phyloP scores from a whole-genome alignment of 2,113 vertebrate species.

The Saimiri boliviensis region DNA sequence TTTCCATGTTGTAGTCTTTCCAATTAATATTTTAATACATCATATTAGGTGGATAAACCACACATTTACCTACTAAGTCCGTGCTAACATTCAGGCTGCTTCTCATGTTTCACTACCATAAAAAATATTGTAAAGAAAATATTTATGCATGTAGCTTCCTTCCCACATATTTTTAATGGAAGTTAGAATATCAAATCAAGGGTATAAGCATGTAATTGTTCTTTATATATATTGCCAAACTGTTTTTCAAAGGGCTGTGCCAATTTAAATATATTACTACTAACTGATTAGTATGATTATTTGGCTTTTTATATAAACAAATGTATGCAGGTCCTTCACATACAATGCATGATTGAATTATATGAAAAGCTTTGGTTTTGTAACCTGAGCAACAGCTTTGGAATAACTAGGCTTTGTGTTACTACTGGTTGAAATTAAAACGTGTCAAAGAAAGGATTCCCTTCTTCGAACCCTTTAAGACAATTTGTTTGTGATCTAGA shows the following conservation, averaged over 20 bases:
- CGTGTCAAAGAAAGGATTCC: not conserved
- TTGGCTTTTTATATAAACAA: not conserved
- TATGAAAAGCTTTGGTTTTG: not conserved
- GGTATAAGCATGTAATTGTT: not conserved
- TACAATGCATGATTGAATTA: not conserved
- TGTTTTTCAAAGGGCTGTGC: not conserved
- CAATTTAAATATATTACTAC: not conserved
- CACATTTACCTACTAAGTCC: not conserved
- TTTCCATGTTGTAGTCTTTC: not conserved
- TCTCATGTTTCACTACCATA: slow-evolving; percentile 23
- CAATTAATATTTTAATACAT: slow-evolving; percentile 31
- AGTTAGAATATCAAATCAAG: not conserved
- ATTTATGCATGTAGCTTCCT: not conserved
- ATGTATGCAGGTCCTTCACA: slow-evolving; percentile 10
- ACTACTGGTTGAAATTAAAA: not conserved
- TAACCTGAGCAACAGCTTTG: slow-evolving; percentile 17
- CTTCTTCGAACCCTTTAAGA: not conserved
- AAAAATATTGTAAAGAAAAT: slow-evolving; percentile 42
- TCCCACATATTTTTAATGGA: not conserved
- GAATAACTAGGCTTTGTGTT: slow-evolving; percentile 20
- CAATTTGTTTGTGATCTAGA: not conserved
- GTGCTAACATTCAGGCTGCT: not conserved
- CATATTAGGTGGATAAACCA: not conserved
- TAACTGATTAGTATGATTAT: not conserved
- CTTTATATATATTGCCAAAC: not conserved